Base-by-base conservation (phyloP, 1,140 invertebrate genomes). In the Brachionus koreanus region DNA sequence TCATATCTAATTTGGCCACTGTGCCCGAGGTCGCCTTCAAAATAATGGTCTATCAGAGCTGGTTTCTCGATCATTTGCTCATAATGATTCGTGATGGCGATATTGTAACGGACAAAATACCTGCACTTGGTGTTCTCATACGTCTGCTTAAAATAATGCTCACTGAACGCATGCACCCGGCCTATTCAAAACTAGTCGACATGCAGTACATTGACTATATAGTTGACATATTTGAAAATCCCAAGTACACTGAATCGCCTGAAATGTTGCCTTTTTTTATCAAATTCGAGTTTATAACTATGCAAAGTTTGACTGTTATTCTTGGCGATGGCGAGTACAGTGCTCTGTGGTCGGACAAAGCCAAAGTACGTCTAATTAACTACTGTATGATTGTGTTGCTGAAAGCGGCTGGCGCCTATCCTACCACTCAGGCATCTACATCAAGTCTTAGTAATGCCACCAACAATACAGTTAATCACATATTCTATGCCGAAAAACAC, bases 221-320 rank as follows among this genome's bases (percentile, higher is more conserved):
- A 16, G 37, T 82, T 9, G 65, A 69, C 42, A 33, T 61, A 3
- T 82, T 82, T 10, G 29, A 77, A 23, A 39, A 77, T 35, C 29
- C 13, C 0, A 25, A 23, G 2, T 77, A 77, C 35, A 82, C 43
- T 13, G 57, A 65, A 3, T 39, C 6, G 10, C 16, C 63, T 29
- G 57, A 43, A 16, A 9, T 67, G n/a, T 16, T 82, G 25, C 49
- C 61, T 6, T 82, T 52, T 67, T 82, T 67, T 37, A 42, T 82
- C 23, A 82, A 82, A 67, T 82, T 82, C 42, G 79, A 82, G 49
- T 69, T 67, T n/a, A 65, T 82, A 9, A 16, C 16, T 6, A 43
- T 82, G 57, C 79, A 82, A 67, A 42, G 57, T 35, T 52, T 82
- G 39, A 65, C 57, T 43, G 37, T 82, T 23, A 82, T 82, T 12